Conservation (phyloP, 1,140 invertebrate species). For the Temnothorax nylanderi region DNA sequence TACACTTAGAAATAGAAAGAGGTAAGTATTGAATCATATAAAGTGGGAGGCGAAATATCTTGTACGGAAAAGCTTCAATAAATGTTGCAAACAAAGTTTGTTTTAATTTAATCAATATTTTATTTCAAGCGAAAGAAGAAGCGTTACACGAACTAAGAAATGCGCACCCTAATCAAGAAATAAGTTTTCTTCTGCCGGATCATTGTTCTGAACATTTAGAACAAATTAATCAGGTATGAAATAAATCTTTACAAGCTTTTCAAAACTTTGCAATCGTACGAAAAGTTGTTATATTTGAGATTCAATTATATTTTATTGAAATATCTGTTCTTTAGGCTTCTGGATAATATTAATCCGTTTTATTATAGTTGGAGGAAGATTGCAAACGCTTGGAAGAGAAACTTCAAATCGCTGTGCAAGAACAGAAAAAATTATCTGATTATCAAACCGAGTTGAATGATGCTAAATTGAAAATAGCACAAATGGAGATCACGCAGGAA, state of each 20-base stretch:
- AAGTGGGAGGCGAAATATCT: background rate
- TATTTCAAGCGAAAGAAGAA: conserved; percentile 80
- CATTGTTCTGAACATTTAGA: conserved; percentile 82
- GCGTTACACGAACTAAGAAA: conserved; percentile 81
- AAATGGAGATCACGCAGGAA: conserved; percentile 80
- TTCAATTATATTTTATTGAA: conserved; percentile 25
- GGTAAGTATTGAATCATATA: conserved; percentile 66
- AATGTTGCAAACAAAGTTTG: conserved; percentile 9
- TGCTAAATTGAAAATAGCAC: conserved; percentile 80
- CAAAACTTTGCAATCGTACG: background rate
- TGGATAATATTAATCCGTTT: conserved; percentile 27
- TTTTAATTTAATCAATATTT: conserved; percentile 23
- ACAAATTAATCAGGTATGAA: conserved; percentile 79
- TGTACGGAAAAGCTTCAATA: background rate
- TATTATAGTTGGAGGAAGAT: conserved; percentile 77
- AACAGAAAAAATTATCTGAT: conserved; percentile 77
- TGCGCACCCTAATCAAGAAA: conserved; percentile 79
- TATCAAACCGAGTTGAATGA: conserved; percentile 78
- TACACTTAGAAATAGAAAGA: conserved; percentile 81
- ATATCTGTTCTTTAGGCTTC: background rate
- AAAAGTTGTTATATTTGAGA: conserved; percentile 18
- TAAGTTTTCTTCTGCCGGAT: conserved; percentile 79
- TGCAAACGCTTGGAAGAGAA: conserved; percentile 81
- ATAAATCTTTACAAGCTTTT: background rate
- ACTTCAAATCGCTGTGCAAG: conserved; percentile 76